Evolutionary conservation across 2,888 invertebrate species (phyloP), one percentile per base, ranked within the genome.

Genomic region (Cecidostiba fungosa): DNA sequence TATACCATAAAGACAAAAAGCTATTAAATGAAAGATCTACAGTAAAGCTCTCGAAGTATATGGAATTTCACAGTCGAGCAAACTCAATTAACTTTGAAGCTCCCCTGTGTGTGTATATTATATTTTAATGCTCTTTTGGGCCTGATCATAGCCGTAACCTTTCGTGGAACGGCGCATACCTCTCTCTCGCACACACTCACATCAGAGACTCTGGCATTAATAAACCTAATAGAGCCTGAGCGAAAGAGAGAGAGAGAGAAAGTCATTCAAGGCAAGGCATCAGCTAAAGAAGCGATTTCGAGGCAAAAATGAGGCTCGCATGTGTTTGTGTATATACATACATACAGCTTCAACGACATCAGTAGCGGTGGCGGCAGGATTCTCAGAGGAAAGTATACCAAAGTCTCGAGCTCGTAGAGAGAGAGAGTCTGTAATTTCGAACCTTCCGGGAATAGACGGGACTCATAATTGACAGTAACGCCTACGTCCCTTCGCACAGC

Each of bases 381-480:
- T 26, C 69, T 43, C n/a, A n/a, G n/a, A n/a, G 36, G 62, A n/a
- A 66, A 82, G 77, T 5, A 50, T 36, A 81, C 73, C 50, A 85
- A 81, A 79, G 66, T 85, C 80, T 78, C 70, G 54, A 86, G 83
- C 85, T 83, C 73, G n/a, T 10, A n/a, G n/a, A n/a, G n/a, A n/a
- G 43, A 8, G 43, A 1, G n/a, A 86, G 88, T 88, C 88, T 90
- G 88, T 90, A 90, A 90, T 91, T 91, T 91, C 80, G 89, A 89
- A 87, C 90, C 91, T 91, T 91, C 91, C 90, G 90, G 90, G 91
- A 91, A 91, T 90, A 89, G 90, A 89, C 89, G 88, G 90, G 89
- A 89, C 87, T 89, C 89, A 89, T 91, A 91, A 91, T 91, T 91
- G 91, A 91, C 89, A 91, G 90, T 88, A 90, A 89, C 90, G 90